Evolutionary conservation across 1,140 invertebrate species (phyloP).

Genomic region (Pogonus chalceus): DNA sequence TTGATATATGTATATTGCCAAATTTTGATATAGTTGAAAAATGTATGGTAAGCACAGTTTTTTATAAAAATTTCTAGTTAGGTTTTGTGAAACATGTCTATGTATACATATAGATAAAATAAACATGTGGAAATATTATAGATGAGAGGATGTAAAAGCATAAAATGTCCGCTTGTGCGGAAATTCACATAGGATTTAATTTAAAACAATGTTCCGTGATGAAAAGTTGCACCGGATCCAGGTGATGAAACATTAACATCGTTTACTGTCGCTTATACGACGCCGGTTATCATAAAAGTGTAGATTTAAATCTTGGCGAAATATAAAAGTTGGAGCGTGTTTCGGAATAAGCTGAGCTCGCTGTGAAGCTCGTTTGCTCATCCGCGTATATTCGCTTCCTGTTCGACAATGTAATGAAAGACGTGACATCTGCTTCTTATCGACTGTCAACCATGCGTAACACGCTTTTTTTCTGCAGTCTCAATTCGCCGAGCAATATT

Average conservation of each 20-base stretch:
- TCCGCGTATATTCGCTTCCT: background rate
- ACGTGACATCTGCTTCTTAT: background rate
- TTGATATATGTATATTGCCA: too few relatives aligned
- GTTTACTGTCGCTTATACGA: conserved; percentile 3
- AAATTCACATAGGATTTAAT: background rate
- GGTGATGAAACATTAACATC: conserved; percentile 4
- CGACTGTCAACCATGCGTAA: too few relatives aligned
- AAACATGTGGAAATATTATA: too few relatives aligned
- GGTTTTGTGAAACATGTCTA: too few relatives aligned
- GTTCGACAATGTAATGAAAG: background rate
- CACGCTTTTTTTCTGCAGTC: too few relatives aligned
- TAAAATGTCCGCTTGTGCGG: too few relatives aligned
- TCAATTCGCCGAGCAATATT: too few relatives aligned
- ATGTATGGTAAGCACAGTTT: too few relatives aligned
- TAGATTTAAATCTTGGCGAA: background rate
- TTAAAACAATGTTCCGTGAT: background rate
- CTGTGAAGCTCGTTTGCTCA: background rate
- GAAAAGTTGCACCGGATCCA: background rate
- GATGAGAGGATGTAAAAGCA: too few relatives aligned
- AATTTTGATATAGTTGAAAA: too few relatives aligned
- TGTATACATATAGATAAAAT: too few relatives aligned
- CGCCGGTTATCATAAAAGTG: background rate
- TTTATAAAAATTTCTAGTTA: too few relatives aligned
- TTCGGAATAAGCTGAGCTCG: background rate
- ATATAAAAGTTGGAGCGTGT: conserved; percentile 2